Evolutionary conservation across 2,797 vertebrate species (phyloP), one percentile per base, ranked within the genome.

Genomic region (Champsocephalus gunnari): DNA sequence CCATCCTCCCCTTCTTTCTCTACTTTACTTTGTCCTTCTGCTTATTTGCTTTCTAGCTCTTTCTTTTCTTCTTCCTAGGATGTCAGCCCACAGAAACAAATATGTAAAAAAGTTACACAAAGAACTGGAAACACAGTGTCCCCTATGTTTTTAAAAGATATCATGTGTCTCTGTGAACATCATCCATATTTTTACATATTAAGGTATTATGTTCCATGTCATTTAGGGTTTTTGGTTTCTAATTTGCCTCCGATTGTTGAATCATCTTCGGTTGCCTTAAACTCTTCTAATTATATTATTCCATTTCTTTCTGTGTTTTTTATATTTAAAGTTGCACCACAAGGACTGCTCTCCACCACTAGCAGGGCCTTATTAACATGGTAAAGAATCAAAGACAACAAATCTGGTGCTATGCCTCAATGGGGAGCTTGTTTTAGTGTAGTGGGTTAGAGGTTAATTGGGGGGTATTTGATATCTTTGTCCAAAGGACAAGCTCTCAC

Each of bases 201-300:
- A 2, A 13, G 53, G 67, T 43, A 59, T 75, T 59, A 49, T 58
- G 32, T 86, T 72, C 68, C 45, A 10, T 49, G 38, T 71, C 71
- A 53, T 76, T 67, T 28, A 43, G 6, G 34, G 28, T n/a, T 74
- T 85, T 51, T 53, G 45, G 44, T 69, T 58, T 75, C 47, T 80
- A 7, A 4, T 80, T 75, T 71, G 47, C 66, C 72, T 70, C 72
- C 14, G 77, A 50, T 63, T 72, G 61, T 28, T 66, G 47, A 53
- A 41, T 68, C 66, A 61, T 77, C 68, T 69, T 62, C 16, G 58
- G 2, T 49, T 69, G 50, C 50, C 12, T 68, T 45, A 9, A 70
- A 58, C 45, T 7, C 0, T 57, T 58, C 1, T 38, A 61, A 49
- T 75, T 60, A 38, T 58, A 65, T 73, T 44, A 75, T 62, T 71